Conservation (phyloP, 2,797 vertebrate genomes). For the Mormyrus proboscirostris region DNA sequence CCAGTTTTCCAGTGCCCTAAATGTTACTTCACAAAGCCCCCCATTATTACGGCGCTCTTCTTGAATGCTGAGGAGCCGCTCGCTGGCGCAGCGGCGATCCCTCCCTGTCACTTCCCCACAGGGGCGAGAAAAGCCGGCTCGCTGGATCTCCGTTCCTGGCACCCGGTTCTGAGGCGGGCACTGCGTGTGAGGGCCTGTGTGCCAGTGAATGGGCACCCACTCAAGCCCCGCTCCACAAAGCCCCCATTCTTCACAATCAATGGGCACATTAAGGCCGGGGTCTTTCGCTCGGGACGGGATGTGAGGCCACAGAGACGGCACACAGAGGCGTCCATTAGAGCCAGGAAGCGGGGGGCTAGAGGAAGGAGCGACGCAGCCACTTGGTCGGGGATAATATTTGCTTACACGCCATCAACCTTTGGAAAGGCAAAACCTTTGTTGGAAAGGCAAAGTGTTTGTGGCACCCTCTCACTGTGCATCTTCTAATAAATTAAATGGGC, state of each 20-base stretch:
- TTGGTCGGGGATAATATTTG: constrained; percentile 40
- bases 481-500: neutral
- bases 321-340: constrained; percentile 66
- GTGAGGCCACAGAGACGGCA: constrained; percentile 64
- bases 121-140: constrained; percentile 58
- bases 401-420: constrained; percentile 38
- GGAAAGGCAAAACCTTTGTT: constrained; percentile 39
- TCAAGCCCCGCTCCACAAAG: constrained; percentile 62
- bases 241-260: constrained; percentile 66
- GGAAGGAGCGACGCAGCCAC: constrained; percentile 46
- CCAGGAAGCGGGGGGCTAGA: constrained; percentile 65
- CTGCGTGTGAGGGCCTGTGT: constrained; percentile 61
- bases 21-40: constrained; percentile 42
- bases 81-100: constrained; percentile 7
- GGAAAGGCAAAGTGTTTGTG: constrained; percentile 38
- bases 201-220: constrained; percentile 66
- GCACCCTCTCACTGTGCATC: constrained; percentile 12
- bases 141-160: constrained; percentile 68
- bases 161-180: constrained; percentile 57
- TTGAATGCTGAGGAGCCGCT: constrained; percentile 43
- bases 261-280: constrained; percentile 63
- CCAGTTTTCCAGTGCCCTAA: constrained; percentile 43
- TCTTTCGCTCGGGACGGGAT: constrained; percentile 61
- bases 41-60: constrained; percentile 42
- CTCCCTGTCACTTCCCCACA: constrained; percentile 54